Percentiles rank a stretch among this genome's conserved stretches.
Evolutionary conservation across 2,888 invertebrate species (phyloP).

Genomic region (Metellina segmentata): DNA sequence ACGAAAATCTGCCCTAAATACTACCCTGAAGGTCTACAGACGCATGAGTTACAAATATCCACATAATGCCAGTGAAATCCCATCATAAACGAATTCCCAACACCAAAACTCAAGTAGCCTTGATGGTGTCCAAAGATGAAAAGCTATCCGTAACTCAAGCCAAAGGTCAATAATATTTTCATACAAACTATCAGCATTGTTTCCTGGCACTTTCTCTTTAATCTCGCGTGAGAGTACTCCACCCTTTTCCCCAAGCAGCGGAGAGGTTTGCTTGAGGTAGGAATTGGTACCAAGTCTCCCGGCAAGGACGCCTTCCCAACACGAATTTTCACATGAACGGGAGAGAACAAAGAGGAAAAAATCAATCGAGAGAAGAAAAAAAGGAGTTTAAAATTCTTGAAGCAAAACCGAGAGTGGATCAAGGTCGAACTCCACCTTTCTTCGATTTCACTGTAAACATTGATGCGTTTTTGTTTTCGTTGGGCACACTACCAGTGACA

Average conservation of each 20-base stretch:
- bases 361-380: neutral
- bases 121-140: neutral
- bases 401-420: slow-evolving; percentile 63
- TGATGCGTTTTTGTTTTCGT: neutral
- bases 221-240: neutral
- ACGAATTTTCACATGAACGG: slow-evolving; percentile 26
- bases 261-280: neutral
- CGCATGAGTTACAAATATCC: too few relatives aligned
- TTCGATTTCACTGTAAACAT: slow-evolving; percentile 21
- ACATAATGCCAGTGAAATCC: too few relatives aligned
- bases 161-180: neutral
- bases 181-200: neutral
- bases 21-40: too few relatives aligned
- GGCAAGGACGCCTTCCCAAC: slow-evolving; percentile 36
- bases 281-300: slow-evolving; percentile 20
- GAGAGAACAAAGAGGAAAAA: slow-evolving; percentile 25
- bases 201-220: slow-evolving; percentile 28
- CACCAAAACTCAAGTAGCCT: slow-evolving; percentile 2
- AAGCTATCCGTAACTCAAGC: neutral
- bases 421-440: slow-evolving; percentile 66
- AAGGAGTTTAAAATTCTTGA: slow-evolving; percentile 49
- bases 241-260: slow-evolving; percentile 13
- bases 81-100: too few relatives aligned
- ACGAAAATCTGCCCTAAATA: too few relatives aligned
- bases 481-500: neutral